Conservation (phyloP, 2,113 vertebrate genomes). For the Bolborhynchus lineola region DNA sequence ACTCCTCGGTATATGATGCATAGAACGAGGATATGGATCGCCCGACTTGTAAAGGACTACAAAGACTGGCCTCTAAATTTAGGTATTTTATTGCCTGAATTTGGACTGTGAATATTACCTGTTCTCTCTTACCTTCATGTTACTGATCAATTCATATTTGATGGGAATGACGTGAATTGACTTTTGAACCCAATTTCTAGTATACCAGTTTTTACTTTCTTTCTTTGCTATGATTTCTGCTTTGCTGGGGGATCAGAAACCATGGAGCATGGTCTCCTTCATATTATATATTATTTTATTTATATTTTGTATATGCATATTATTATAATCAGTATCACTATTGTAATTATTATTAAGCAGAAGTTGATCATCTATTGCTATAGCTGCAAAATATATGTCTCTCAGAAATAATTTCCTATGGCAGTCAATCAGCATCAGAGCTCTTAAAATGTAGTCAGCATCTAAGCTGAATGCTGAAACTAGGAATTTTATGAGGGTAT, state of each 20-base stretch:
- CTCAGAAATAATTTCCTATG: background rate
- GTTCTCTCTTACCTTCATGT: background rate
- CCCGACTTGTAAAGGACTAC: background rate
- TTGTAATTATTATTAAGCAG: background rate
- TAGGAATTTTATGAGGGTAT: background rate
- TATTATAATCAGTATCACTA: rapidly evolving
- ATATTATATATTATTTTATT: background rate
- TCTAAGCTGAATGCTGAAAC: background rate
- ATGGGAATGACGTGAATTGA: background rate
- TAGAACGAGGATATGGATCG: background rate
- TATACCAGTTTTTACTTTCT: background rate
- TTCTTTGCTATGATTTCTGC: background rate
- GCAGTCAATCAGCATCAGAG: background rate
- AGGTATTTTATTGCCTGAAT: background rate
- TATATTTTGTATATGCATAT: too few relatives aligned
- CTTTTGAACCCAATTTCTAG: background rate
- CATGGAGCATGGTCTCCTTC: background rate
- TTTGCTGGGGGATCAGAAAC: background rate
- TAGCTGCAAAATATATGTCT: background rate
- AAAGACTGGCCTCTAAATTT: background rate
- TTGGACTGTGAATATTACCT: background rate
- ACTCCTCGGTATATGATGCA: background rate
- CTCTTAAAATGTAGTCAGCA: background rate
- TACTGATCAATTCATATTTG: background rate
- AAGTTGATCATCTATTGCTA: background rate